Conservation (phyloP, 2,113 vertebrate species). For the Hipposideros armiger region DNA sequence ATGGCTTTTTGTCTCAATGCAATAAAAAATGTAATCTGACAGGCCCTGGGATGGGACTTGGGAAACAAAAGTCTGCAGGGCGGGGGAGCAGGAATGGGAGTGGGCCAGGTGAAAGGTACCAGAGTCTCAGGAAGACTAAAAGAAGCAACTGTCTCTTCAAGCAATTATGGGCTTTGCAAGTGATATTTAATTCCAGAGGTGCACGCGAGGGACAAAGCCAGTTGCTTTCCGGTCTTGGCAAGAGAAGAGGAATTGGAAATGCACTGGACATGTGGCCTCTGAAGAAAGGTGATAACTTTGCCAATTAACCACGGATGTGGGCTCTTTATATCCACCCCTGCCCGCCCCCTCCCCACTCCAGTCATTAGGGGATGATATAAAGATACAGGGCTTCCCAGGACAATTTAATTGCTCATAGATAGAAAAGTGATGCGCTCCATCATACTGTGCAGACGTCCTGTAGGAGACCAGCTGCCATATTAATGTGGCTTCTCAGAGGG, state of each 20-base stretch:
- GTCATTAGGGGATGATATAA: slow-evolving; percentile 85
- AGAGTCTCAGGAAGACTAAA: slow-evolving; percentile 65
- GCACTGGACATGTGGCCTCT: slow-evolving; percentile 65
- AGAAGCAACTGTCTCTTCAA: slow-evolving; percentile 54
- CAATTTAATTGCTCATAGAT: slow-evolving; percentile 86
- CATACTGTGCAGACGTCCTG: slow-evolving; percentile 70
- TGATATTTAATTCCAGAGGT: slow-evolving; percentile 74
- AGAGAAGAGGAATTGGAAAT: slow-evolving; percentile 78
- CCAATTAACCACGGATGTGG: slow-evolving; percentile 83
- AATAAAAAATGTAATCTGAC: slow-evolving; percentile 88
- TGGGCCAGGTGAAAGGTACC: slow-evolving; percentile 73
- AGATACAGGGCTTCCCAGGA: slow-evolving; percentile 82
- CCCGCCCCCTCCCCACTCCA: slow-evolving; percentile 5
- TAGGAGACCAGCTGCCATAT: slow-evolving; percentile 79
- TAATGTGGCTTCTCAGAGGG: slow-evolving; percentile 70
- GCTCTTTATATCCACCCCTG: neutral
- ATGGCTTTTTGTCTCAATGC: slow-evolving; percentile 85
- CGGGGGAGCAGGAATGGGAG: neutral
- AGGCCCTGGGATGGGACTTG: slow-evolving; percentile 78
- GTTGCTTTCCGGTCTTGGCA: slow-evolving; percentile 67
- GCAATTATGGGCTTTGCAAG: slow-evolving; percentile 56
- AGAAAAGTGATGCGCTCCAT: slow-evolving; percentile 84
- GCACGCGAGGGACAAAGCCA: slow-evolving; percentile 67
- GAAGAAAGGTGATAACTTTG: slow-evolving; percentile 84
- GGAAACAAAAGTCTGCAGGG: slow-evolving; percentile 69